Evolutionary conservation across 2,113 vertebrate species (phyloP), one percentile per base, ranked within the genome.

Genomic region (Ctenomys sociabilis): DNA sequence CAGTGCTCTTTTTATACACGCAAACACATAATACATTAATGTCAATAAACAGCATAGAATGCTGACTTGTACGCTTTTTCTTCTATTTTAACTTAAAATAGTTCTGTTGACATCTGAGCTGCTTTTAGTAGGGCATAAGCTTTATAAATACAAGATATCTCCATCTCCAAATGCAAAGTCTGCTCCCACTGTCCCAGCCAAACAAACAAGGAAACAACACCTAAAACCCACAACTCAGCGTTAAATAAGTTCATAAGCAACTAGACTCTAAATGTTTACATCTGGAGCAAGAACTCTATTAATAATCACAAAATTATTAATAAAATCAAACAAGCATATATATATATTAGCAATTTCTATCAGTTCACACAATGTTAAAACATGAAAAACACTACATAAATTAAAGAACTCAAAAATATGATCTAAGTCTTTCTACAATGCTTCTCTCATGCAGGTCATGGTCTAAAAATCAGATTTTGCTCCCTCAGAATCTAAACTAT

Each of bases 301-400:
- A n/a, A n/a, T n/a, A 98, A 98, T 97, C 98, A 98, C 98, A 98
- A 98, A 98, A 98, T 97, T 98, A 98, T 98, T 98, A 98, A 98
- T 98, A 99, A 97, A 98, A 98, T 98, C 98, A 98, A 98, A 98
- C 94, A 98, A 98, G 98, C 97, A 98, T 95, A 97, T 49, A 49
- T 11, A 54, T 3, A 98, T 98, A 98, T 98, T 98, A 98, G 98
- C 98, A 98, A 98, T 98, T 98, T 99, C 98, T 98, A 98, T 98
- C 98, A 98, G 98, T 98, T 98, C 98, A 98, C 98, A 98, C 98
- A 97, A 96, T 96, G 97, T 97, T 97, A 54, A 16, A 54, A 54
- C 54, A 54, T 54, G 49, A 54, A 54, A 54, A 54, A 54, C 11
- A 12, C 54, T 98, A 97, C 98, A 98, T 99, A 99, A 99, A 98